phyloP scores from a whole-genome alignment of 1,140 invertebrate genomes.

The Lucilia cuprina region DNA sequence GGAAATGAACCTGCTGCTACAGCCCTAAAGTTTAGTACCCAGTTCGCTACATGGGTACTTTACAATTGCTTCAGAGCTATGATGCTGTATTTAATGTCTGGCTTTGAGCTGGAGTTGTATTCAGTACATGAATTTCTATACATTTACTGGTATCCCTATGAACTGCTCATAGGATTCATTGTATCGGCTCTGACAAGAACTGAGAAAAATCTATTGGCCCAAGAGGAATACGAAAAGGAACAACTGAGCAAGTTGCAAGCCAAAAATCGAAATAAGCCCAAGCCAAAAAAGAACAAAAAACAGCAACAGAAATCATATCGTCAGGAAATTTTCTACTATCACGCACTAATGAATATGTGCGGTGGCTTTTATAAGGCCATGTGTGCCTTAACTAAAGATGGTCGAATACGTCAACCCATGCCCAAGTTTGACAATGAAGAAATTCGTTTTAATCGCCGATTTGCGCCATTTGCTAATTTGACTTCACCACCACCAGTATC shows the following conservation, averaged over 20 bases:
- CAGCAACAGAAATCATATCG: conserved; percentile 74
- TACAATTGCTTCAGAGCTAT: conserved; percentile 96
- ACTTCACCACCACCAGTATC: conserved; percentile 89
- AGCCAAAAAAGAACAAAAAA: conserved; percentile 75
- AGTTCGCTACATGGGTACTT: conserved; percentile 94
- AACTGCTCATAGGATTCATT: conserved; percentile 93
- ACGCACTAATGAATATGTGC: conserved; percentile 92
- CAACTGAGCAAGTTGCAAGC: conserved; percentile 63
- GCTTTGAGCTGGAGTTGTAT: conserved; percentile 95
- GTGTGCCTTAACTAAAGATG: conserved; percentile 68
- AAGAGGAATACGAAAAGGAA: conserved; percentile 70
- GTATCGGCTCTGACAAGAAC: conserved; percentile 89
- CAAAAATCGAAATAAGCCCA: conserved; percentile 71
- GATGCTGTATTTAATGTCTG: conserved; percentile 92
- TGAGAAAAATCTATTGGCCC: conserved; percentile 81
- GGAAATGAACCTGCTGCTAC: conserved; percentile 55
- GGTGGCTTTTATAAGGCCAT: conserved; percentile 88
- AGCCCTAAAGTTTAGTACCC: conserved; percentile 75
- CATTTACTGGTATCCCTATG: conserved; percentile 95
- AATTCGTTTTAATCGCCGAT: conserved; percentile 92
- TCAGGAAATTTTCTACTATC: conserved; percentile 83
- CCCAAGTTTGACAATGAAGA: conserved; percentile 91
- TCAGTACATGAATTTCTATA: conserved; percentile 97
- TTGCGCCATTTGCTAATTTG: conserved; percentile 85
- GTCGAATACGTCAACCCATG: conserved; percentile 76